These are phyloP conservation scores for Cotesia chilonis DNA, from an alignment of 1,140 invertebrate genomes.

Conservation along the genomic window DNA sequence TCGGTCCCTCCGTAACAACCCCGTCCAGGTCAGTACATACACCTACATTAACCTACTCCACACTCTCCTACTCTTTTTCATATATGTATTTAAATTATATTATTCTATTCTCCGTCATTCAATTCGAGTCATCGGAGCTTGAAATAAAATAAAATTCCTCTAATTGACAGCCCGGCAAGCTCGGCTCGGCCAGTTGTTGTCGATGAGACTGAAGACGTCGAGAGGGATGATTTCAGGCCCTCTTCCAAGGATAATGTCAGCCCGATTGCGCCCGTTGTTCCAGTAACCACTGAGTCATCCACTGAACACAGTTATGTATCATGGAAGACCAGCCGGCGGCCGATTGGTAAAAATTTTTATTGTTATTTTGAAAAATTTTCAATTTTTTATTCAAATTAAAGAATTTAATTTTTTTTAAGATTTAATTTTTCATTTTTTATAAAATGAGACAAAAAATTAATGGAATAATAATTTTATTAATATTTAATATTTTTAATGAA, in stretches of 20 bases:
- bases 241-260: constrained; percentile 42
- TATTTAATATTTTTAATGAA: too few species aligned
- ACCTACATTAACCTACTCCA: too few species aligned
- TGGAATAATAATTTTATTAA: too few species aligned
- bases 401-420: too few species aligned
- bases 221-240: constrained; percentile 22
- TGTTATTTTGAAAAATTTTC: too few species aligned
- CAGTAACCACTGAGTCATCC: constrained; percentile 55
- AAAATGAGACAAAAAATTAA: too few species aligned
- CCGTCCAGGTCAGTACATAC: constrained; percentile 59
- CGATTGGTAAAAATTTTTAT: constrained; percentile 50
- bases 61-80: background rate
- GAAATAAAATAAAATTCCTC: background rate
- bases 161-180: constrained; percentile 33
- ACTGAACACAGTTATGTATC: constrained; percentile 54
- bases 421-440: too few species aligned
- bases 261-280: constrained; percentile 49
- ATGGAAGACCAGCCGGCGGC: constrained; percentile 61
- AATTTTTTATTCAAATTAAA: too few species aligned
- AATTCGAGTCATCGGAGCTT: background rate
- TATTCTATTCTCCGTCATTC: constrained; percentile 4
- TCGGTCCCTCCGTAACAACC: constrained; percentile 59
- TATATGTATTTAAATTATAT: constrained; percentile 9
- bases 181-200: constrained; percentile 24
- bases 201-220: constrained; percentile 28